Conservation (phyloP, 2,888 invertebrate genomes). For the Dysmachus trigonus region DNA sequence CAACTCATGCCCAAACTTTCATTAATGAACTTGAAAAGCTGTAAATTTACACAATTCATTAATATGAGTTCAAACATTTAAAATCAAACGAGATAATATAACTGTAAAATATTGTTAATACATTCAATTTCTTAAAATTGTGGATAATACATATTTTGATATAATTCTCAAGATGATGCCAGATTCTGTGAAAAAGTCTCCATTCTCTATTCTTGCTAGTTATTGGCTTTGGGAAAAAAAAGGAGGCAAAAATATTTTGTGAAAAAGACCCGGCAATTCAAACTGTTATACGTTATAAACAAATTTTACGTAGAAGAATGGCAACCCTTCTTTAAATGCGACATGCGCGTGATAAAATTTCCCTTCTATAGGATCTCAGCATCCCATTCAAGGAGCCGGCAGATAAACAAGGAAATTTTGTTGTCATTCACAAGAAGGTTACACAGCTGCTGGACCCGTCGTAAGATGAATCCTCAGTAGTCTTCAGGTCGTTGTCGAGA, state of each 20-base stretch:
- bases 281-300: conserved; percentile 9
- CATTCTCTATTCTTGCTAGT: too few species aligned
- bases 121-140: too few species aligned
- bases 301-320: neutral
- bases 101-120: too few species aligned
- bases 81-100: too few species aligned
- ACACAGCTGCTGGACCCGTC: neutral
- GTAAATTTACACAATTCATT: too few species aligned
- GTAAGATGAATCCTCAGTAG: conserved; percentile 24
- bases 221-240: neutral
- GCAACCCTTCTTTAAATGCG: neutral
- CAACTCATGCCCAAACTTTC: too few species aligned
- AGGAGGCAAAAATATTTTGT: neutral
- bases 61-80: too few species aligned
- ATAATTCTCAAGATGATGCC: too few species aligned
- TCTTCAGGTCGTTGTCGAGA: neutral
- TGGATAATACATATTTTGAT: too few species aligned
- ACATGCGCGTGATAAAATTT: conserved; percentile 19
- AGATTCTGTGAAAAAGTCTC: too few species aligned
- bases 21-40: too few species aligned
- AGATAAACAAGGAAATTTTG: conserved; percentile 17
- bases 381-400: conserved; percentile 25
- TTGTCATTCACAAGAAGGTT: conserved; percentile 20
- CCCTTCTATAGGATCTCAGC: neutral
- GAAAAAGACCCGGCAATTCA: neutral